Base-by-base conservation (phyloP, 2,888 invertebrate genomes). In the Onchidella celtica region DNA sequence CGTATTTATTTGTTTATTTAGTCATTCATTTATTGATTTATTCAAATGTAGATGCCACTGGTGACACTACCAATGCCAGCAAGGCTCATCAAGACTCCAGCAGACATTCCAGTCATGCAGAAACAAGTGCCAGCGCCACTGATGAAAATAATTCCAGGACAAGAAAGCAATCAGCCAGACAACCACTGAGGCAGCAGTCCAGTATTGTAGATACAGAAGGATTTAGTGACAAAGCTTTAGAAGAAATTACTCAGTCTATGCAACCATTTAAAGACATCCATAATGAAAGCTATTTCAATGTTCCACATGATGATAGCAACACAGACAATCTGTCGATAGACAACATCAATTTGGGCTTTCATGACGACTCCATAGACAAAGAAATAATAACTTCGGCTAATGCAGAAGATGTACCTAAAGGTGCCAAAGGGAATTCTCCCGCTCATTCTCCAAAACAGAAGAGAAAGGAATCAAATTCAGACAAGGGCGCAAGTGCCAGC, bases 221-320 rank as follows among this genome's bases (percentile, higher is more conserved):
- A 4, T 76, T 81, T 57, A 76, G 65, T 63, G 81, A 76, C 21
- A 55, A 2, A 21, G 76, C 59, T 1, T 55, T 81, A 0, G 70
- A 70, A 0, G 81, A 81, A 70, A 81, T 81, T 24, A 63, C 55
- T 27, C 32, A 63, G n/a, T 81, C 81, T 34, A 81, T 81, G 81
- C 76, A 70, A 29, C 81, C 81, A 21, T 81, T 81, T 24, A 81
- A 76, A 68, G 76, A 76, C 36, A 74, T 75, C 47, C 61, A 75
- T 27, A 61, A 57, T 61, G 61, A 72, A 21, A 79, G 72, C 24
- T 72, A 61, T 63, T 79, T 79, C n/a, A 55, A 36, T 11, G 11
- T n/a, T 29, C 29, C 57, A 1, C 69, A 29, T 29, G 68, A 57
- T 21, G 24, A 47, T 3, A 38, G 59, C n/a, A n/a, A 34, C 21